Percentiles rank a stretch among this genome's conserved stretches.
Evolutionary conservation across 1,140 invertebrate species (phyloP).

Genomic region (Chironomus tepperi): DNA sequence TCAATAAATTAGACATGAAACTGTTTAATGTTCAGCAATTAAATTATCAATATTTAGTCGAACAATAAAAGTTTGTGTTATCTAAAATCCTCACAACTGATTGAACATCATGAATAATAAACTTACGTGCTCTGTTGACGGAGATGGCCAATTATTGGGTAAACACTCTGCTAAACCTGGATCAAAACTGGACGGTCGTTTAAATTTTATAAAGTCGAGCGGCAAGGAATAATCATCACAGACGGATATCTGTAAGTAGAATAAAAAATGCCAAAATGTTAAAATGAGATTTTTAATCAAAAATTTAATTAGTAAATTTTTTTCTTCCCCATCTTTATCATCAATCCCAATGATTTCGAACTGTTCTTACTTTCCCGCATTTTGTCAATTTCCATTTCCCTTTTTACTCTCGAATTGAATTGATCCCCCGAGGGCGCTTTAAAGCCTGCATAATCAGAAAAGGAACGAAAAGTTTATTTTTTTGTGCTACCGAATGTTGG

Average conservation of each 20-base stretch:
- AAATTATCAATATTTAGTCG: too few species aligned
- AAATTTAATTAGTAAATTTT: conserved; percentile 27
- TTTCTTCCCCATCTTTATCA: background rate
- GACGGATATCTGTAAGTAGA: conserved; percentile 57
- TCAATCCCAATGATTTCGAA: background rate
- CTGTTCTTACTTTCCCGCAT: background rate
- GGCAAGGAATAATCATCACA: conserved; percentile 73
- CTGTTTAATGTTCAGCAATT: too few species aligned
- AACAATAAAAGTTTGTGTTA: too few species aligned
- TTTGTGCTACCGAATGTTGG: background rate
- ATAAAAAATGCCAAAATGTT: conserved; percentile 28
- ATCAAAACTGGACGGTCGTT: conserved; percentile 51
- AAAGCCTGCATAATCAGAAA: conserved; percentile 17
- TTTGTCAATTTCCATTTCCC: background rate
- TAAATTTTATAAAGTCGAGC: conserved; percentile 60
- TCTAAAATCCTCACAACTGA: too few species aligned
- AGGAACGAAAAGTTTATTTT: background rate
- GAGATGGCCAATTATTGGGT: conserved; percentile 49
- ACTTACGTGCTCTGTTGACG: conserved; percentile 53
- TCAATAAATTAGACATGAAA: too few species aligned
- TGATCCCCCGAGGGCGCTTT: conserved; percentile 6
- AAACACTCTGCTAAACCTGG: conserved; percentile 46
- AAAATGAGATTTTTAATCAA: conserved; percentile 28
- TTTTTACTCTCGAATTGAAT: background rate
- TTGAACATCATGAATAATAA: background rate